Evolutionary conservation across 92 coral and sea anemone species (phyloP), one percentile per base, ranked within the genome.

Genomic region (Zoanthus gigantus): DNA sequence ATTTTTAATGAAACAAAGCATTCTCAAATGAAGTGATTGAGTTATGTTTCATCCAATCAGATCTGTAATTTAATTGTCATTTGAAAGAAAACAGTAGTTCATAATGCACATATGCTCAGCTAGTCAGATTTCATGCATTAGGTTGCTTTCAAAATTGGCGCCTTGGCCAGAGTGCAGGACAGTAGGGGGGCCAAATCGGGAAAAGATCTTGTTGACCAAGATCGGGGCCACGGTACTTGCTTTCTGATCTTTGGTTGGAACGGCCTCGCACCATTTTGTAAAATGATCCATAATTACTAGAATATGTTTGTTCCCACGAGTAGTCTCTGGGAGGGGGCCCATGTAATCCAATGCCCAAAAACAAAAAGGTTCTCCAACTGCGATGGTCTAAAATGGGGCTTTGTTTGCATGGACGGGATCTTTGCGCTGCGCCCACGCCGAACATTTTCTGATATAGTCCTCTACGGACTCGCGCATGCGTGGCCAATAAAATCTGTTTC

Each of bases 281-380:
- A 83, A 91, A 56, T 88, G 90, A 30, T 88, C 94, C 86, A 88
- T 78, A 0, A 79, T 48, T 1, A 91, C 90, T 45, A 88, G 30
- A 8, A 92, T 84, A 56, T 92, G 88, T 16, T 83, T 74, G 60
- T 92, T 92, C 0, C 94, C 90, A 14, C 78, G 79, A 6, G 42
- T 79, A 83, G 61, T 89, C 82, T 44, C 66, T 79, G 47, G 87
- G 79, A 7, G 90, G 87, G 91, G 91, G 2, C 94, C 94, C 90
- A 91, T 88, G 34, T 83, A 88, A 58, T 89, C 90, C 79, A 92
- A 6, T 2, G 94, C 94, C 92, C 89, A 92, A 83, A 89, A 89
- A 34, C 88, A 17, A 54, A 92, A 89, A 0, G 94, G 92, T 68
- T 92, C 87, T 28, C 94, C 87, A 6, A 92, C 90, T 30, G 78